These are phyloP conservation scores for Leptopilina drosophilae DNA, from an alignment of 2,888 invertebrate species.

Conservation along the genomic window DNA sequence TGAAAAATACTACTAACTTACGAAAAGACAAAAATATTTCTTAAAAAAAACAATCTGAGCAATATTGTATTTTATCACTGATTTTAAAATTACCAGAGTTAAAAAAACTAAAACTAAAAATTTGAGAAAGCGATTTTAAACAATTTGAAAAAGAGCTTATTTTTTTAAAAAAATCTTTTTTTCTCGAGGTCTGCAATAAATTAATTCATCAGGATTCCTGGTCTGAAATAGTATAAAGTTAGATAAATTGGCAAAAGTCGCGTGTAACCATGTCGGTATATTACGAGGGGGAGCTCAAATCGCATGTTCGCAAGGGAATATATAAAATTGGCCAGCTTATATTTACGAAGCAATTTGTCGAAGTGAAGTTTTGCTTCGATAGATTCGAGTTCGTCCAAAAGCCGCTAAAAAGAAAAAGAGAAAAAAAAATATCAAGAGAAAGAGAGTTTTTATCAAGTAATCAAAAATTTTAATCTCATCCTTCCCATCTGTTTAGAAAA, in stretches of 20 bases:
- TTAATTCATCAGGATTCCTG: no score
- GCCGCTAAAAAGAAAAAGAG: not conserved
- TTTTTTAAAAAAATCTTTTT: no score
- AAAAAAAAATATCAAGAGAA: no score
- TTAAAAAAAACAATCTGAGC: no score
- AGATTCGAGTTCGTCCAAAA: conserved; percentile 19
- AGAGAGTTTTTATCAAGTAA: not conserved
- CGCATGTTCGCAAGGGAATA: conserved; percentile 44
- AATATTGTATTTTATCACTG: no score
- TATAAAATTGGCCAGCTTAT: conserved; percentile 45
- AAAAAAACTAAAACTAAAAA: no score
- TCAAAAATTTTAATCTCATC: conserved; percentile 12
- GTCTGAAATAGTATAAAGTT: not conserved
- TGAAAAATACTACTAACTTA: no score
- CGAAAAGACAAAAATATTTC: no score
- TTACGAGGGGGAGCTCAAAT: conserved; percentile 42
- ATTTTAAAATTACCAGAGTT: no score
- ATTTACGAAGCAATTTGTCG: conserved; percentile 51
- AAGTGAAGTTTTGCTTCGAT: conserved; percentile 42
- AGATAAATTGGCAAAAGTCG: conserved; percentile 38
- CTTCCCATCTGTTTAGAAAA: not conserved
- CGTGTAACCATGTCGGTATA: conserved; percentile 47
- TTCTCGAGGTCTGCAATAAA: no score
- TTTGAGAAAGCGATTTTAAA: no score
- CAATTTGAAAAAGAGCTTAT: no score